Evolutionary conservation across 2,113 vertebrate species (phyloP).

Genomic region (Mobula hypostoma): DNA sequence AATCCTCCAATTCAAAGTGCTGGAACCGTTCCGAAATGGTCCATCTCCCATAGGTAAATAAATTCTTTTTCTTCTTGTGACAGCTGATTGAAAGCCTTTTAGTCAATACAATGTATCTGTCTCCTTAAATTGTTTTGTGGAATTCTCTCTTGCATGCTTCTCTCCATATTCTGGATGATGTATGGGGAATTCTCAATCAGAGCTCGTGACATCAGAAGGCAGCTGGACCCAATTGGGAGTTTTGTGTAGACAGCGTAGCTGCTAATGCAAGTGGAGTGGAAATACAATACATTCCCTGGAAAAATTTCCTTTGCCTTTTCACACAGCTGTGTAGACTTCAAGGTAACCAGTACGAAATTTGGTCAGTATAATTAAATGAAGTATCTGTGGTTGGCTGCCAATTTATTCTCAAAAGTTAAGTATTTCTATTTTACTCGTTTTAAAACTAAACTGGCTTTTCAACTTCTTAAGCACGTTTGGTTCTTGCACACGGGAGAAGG

Average conservation of each 20-base stretch:
- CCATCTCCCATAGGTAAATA: background rate
- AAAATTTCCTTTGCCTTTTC: constrained; percentile 20
- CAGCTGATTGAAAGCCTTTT: constrained; percentile 16
- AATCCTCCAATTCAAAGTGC: background rate
- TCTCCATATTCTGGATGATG: background rate
- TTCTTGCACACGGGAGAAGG: background rate
- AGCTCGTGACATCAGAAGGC: constrained; percentile 26
- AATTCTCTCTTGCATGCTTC: background rate
- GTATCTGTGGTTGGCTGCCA: background rate
- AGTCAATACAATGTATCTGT: background rate
- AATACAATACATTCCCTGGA: constrained; percentile 16
- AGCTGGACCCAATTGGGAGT: constrained; percentile 28
- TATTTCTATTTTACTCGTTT: constrained; percentile 11
- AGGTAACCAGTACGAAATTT: background rate
- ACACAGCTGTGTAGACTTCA: constrained; percentile 20
- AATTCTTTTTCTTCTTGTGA: background rate
- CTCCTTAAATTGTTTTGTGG: constrained; percentile 1
- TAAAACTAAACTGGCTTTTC: background rate
- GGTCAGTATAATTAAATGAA: constrained; percentile 11
- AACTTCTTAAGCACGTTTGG: background rate
- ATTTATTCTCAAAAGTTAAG: background rate
- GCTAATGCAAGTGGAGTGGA: background rate
- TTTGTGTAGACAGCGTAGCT: background rate
- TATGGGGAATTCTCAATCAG: constrained; percentile 25
- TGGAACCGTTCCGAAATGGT: background rate